phyloP scores from a whole-genome alignment of 2,113 vertebrate species.

The Cairina moschata region DNA sequence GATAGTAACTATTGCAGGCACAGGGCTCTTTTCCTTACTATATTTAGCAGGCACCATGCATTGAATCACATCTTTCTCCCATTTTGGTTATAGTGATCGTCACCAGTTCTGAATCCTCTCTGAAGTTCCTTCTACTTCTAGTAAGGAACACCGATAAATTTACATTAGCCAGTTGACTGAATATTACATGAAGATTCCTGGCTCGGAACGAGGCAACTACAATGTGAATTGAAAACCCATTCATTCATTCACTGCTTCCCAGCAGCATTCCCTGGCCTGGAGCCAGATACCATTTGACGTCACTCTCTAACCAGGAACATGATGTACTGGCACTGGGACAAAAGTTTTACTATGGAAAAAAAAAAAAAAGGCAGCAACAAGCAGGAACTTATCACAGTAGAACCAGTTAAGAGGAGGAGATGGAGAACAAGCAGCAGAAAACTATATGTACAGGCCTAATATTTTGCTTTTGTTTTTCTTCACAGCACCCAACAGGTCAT shows the following conservation, averaged over 20 bases:
- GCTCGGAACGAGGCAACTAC: neutral
- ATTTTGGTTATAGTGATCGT: neutral
- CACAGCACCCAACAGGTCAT: neutral
- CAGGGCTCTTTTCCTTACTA: neutral
- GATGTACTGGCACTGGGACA: slow-evolving; percentile 78
- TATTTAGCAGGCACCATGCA: neutral
- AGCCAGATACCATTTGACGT: slow-evolving; percentile 80
- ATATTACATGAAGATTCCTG: neutral
- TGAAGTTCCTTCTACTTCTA: neutral
- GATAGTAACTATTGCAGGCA: neutral
- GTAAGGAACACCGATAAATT: neutral
- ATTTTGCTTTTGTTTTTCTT: neutral
- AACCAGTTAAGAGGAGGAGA: neutral
- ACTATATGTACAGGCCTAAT: neutral
- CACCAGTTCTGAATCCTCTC: neutral
- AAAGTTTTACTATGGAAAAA: slow-evolving; percentile 53
- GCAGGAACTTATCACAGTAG: slow-evolving; percentile 17
- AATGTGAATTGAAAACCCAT: neutral
- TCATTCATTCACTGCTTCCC: slow-evolving; percentile 65
- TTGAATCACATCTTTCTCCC: neutral
- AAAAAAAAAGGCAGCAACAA: neutral
- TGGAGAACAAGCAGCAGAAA: neutral
- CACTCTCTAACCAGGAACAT: slow-evolving; percentile 78
- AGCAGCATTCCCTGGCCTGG: slow-evolving; percentile 69
- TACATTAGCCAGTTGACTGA: neutral